A percentile compares a stretch with the other conserved stretches of the same genome.
These are phyloP conservation scores for Caenorhabditis elegans DNA, from an alignment of 1,140 invertebrate species.

Conservation along the genomic window DNA sequence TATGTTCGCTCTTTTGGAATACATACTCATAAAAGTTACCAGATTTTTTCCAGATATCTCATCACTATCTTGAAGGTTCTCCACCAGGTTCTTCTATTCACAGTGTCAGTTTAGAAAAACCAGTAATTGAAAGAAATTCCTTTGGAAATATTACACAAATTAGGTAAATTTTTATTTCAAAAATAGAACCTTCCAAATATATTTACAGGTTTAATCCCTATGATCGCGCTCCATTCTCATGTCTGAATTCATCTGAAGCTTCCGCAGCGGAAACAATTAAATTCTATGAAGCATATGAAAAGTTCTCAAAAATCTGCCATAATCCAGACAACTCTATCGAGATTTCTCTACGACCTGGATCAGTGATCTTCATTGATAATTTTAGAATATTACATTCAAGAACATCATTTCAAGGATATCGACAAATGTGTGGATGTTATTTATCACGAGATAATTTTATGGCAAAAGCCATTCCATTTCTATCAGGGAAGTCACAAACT, in stretches of 20 bases:
- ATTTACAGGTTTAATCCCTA: slow-evolving; percentile 73
- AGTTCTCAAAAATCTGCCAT: slow-evolving; percentile 71
- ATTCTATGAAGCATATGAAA: slow-evolving; percentile 73
- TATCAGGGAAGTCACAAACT: neutral
- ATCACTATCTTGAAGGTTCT: slow-evolving; percentile 73
- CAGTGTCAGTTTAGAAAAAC: slow-evolving; percentile 69
- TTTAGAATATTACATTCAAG: slow-evolving; percentile 77
- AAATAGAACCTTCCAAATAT: neutral
- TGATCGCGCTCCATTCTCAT: slow-evolving; percentile 71
- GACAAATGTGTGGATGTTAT: slow-evolving; percentile 60
- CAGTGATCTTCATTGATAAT: slow-evolving; percentile 76
- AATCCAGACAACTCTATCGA: slow-evolving; percentile 70
- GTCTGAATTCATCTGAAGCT: slow-evolving; percentile 26
- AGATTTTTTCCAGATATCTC: slow-evolving; percentile 70
- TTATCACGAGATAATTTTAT: slow-evolving; percentile 57
- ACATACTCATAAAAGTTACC: no score
- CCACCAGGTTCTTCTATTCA: slow-evolving; percentile 69
- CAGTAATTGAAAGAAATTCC: slow-evolving; percentile 44
- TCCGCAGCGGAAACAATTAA: slow-evolving; percentile 68
- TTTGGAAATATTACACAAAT: slow-evolving; percentile 55
- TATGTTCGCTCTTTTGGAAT: no score
- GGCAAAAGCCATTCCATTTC: slow-evolving; percentile 55
- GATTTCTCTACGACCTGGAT: slow-evolving; percentile 73
- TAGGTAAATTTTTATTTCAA: slow-evolving; percentile 50
- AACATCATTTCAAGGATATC: slow-evolving; percentile 65